Base-by-base conservation (phyloP, 2,797 vertebrate genomes). In the Protosalanx chinensis region DNA sequence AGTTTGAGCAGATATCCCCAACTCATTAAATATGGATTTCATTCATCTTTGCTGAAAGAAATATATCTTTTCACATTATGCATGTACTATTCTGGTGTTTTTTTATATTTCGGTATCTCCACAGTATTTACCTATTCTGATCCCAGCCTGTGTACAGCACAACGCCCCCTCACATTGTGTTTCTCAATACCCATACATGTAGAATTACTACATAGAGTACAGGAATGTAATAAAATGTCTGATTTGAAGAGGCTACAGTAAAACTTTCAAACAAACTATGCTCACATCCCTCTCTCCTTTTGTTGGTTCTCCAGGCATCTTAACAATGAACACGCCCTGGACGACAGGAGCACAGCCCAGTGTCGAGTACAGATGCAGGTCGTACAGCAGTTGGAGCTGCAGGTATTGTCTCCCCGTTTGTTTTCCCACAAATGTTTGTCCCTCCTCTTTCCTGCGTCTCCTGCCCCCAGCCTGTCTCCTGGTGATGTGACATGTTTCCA, bases 291-390 rank as follows among this genome's bases (percentile, higher is more conserved):
- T 74, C 18, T 66, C 57, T 74, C 74, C 57, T 63, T 49, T 46
- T 72, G 16, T 84, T 78, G 77, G 58, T 87, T 77, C 84, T 84
- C 93, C 93, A 99, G 98, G 94, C 98, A 99, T 94, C 97, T 99
- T 87, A 99, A 99, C 95, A 97, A 94, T 84, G 97, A 99, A 93
- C 98, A 99, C 86, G 97, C 96, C 87, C 92, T 99, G 93, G 98
- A 99, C 88, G 98, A 99, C 94, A 94, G 98, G 93, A 99, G 98
- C 93, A 99, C 98, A 76, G 98, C 98, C 87, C 98, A 99, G 93
- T 99, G 98, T 92, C 96, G 98, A 90, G 98, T 99, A 88, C 98
- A 99, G 91, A 99, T 99, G 98, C 98, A 99, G 95, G 98, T 99
- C 91, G 98, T 99, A 79, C 98, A 99, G 91, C 98, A 99, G 94